phyloP scores from a whole-genome alignment of 1,140 invertebrate species.

The Caenorhabditis remanei region DNA sequence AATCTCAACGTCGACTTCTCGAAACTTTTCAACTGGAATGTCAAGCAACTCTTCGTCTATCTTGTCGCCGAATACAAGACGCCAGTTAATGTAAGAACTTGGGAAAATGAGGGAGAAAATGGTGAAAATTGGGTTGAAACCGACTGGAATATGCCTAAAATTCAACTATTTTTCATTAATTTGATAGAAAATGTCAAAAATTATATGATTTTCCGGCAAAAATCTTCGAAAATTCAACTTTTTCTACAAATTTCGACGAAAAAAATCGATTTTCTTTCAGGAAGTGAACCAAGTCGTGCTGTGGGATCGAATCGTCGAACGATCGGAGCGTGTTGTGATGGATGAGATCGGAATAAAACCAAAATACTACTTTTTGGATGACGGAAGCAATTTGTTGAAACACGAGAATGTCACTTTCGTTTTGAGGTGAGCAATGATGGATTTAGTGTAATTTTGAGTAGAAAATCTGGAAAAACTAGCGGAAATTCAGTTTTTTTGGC shows the following conservation, averaged over 20 bases:
- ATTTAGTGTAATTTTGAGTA: too few species aligned
- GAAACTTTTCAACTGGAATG: conserved; percentile 96
- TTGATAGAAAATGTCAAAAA: neutral
- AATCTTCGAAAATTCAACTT: neutral
- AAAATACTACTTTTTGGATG: conserved; percentile 99
- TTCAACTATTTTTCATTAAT: neutral
- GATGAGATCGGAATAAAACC: conserved; percentile 94
- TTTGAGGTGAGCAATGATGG: conserved; percentile 19
- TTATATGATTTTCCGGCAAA: neutral
- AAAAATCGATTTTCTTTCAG: conserved; percentile 78
- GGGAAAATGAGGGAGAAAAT: conserved; percentile 75
- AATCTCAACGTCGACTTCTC: conserved; percentile 86
- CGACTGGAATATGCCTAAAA: neutral
- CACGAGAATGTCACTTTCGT: conserved; percentile 73
- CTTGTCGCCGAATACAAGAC: conserved; percentile 96
- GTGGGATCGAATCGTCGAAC: conserved; percentile 97
- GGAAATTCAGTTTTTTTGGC: neutral
- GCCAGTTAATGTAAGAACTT: conserved; percentile 86
- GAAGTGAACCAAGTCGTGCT: conserved; percentile 85
- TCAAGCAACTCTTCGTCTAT: conserved; percentile 96
- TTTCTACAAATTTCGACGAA: too few species aligned
- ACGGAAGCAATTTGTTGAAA: conserved; percentile 88
- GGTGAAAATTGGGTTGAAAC: neutral
- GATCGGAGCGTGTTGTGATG: conserved; percentile 91
- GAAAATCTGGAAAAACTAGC: too few species aligned